Evolutionary conservation across 2,113 vertebrate species (phyloP).

Genomic region (Coptodon bakossiorum): DNA sequence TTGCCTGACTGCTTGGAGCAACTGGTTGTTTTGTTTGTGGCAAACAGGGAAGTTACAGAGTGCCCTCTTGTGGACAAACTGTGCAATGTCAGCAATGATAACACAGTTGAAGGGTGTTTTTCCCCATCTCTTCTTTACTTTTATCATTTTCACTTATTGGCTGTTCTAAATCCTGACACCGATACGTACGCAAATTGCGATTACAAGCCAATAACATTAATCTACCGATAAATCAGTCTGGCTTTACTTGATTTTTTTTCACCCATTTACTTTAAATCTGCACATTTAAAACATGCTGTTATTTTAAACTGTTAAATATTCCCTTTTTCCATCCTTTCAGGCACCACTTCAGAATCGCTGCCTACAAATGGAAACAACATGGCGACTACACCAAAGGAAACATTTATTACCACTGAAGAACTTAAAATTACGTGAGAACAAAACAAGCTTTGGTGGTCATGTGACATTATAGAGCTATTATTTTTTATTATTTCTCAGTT

Average conservation of each 20-base stretch:
- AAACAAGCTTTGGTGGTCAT: background rate
- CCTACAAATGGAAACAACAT: background rate
- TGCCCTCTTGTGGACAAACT: background rate
- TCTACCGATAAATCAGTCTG: background rate
- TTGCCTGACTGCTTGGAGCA: background rate
- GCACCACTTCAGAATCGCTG: background rate
- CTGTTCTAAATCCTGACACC: background rate
- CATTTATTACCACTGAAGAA: conserved; percentile 17
- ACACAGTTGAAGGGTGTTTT: background rate
- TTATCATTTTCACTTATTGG: background rate
- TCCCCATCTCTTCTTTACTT: background rate
- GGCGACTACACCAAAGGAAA: background rate
- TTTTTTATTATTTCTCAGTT: background rate
- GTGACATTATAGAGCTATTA: background rate
- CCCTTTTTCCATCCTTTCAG: background rate
- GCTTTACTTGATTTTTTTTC: background rate
- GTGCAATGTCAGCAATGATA: background rate
- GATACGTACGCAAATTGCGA: background rate
- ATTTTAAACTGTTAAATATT: background rate
- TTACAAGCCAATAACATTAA: background rate
- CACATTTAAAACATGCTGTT: background rate
- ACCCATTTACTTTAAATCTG: background rate
- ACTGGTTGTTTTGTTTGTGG: background rate
- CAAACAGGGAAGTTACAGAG: background rate
- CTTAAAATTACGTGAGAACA: background rate